Evolutionary conservation across 2,113 vertebrate species (phyloP), one percentile per base, ranked within the genome.

Genomic region (Lonchura striata): DNA sequence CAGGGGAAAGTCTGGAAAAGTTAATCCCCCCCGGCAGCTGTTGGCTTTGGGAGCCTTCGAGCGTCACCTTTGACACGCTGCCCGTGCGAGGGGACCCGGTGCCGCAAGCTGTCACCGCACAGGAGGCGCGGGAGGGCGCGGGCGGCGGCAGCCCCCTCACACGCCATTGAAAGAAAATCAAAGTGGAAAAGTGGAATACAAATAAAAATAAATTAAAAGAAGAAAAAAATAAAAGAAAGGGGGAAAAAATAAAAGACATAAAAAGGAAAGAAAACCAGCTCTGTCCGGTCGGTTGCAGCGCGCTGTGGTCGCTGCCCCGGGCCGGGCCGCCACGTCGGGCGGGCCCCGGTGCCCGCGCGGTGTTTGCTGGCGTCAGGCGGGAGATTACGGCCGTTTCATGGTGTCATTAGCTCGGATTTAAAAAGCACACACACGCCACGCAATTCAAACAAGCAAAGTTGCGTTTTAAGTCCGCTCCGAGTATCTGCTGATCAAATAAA

Each of bases 31-130:
- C 96, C 97, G 98, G 98, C 98, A 98, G 98, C 98, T 99, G 98
- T 98, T 98, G 98, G 98, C 98, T 98, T 98, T 97, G 96, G 98
- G 98, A 98, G 98, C 98, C 98, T 98, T 98, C 97, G 98, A 98
- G 98, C 98, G 97, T 99, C 98, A 98, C 98, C 98, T 99, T 98
- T 99, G 98, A 99, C 98, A 98, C 97, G 97, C 97, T 96, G 97
- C 97, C 98, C 97, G 89, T 79, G 89, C 88, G 97, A 95, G 97
- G 96, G 97, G 75, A 96, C 97, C 97, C 97, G 96, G 97, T 96
- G 94, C 98, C 97, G 97, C 98, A 98, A 99, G 98, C 98, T 99
- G 98, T 98, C 98, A 97, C 97, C 95, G 88, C 97, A 63, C 95
- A 65, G 90, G 90, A 92, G 88, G 92, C 90, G 93, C 91, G 50